Percentiles rank a stretch among this genome's conserved stretches.
phyloP scores from a whole-genome alignment of 2,113 vertebrate genomes.

The Tachycineta bicolor region DNA sequence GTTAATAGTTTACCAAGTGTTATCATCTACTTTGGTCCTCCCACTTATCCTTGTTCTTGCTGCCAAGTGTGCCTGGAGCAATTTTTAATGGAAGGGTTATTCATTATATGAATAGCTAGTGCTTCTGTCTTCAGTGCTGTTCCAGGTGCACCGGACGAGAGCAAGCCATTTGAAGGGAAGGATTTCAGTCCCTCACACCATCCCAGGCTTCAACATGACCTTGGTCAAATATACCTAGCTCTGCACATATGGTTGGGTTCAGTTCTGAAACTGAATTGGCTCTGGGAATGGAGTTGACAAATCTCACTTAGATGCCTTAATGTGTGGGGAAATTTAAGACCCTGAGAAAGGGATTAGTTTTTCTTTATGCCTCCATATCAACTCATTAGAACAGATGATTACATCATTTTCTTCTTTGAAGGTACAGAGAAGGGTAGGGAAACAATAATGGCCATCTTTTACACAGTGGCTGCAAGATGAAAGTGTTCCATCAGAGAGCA shows the following conservation, averaged over 20 bases:
- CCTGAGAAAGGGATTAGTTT: not conserved
- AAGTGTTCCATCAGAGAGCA: not conserved
- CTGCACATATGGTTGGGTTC: not conserved
- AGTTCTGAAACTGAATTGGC: not conserved
- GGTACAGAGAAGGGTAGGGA: not conserved
- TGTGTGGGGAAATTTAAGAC: not conserved
- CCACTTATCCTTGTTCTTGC: not conserved
- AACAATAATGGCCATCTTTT: not conserved
- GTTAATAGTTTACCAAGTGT: constrained; percentile 53
- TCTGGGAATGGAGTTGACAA: not conserved
- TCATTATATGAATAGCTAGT: not conserved
- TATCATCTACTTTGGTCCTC: constrained; percentile 31
- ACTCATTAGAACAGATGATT: not conserved
- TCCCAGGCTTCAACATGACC: not conserved
- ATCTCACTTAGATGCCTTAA: not conserved
- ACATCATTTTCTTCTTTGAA: not conserved
- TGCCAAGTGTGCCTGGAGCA: not conserved
- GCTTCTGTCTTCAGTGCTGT: not conserved
- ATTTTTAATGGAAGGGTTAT: constrained; percentile 9
- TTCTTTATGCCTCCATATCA: not conserved
- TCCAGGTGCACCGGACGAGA: not conserved
- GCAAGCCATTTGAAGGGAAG: not conserved
- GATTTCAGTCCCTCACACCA: not conserved
- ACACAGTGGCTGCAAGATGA: not conserved
- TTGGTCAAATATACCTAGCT: not conserved